A percentile compares a stretch with the other conserved stretches of the same genome.
Conservation (phyloP, 2,888 invertebrate genomes). For the Ctena decussata region DNA sequence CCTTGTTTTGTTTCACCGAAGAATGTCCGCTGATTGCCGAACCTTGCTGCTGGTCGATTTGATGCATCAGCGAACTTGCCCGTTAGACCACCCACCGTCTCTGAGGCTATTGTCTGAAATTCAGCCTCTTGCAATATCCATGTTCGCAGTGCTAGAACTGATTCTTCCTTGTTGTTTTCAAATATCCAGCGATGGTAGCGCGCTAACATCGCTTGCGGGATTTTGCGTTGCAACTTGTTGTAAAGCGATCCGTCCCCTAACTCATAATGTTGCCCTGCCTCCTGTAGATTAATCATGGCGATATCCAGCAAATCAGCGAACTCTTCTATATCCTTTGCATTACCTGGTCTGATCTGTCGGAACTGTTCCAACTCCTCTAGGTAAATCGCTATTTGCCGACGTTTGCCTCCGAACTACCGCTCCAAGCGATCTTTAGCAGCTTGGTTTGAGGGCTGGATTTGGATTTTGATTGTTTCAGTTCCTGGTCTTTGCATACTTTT, state of each 20-base stretch:
- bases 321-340: constrained; percentile 31
- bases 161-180: constrained; percentile 24
- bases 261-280: constrained; percentile 18
- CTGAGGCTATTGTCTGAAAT: neutral
- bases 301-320: constrained; percentile 47
- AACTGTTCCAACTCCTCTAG: constrained; percentile 39
- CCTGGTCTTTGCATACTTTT: too few species aligned
- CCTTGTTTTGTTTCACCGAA: too few species aligned
- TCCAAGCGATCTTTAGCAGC: constrained; percentile 45
- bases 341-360: constrained; percentile 12
- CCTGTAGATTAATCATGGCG: constrained; percentile 42
- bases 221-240: constrained; percentile 30
- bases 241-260: constrained; percentile 35
- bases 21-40: neutral
- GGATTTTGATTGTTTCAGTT: too few species aligned
- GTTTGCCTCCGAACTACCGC: constrained; percentile 34
- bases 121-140: constrained; percentile 12
- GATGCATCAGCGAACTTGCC: neutral
- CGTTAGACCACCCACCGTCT: neutral
- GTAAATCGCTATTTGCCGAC: constrained; percentile 19
- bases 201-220: constrained; percentile 35
- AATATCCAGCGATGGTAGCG: constrained; percentile 38
- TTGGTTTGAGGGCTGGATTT: too few species aligned
- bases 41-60: neutral
- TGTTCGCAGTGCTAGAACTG: constrained; percentile 7